Evolutionary conservation across 1,140 invertebrate genomes (phyloP).

Genomic region (Coptotermes formosanus): DNA sequence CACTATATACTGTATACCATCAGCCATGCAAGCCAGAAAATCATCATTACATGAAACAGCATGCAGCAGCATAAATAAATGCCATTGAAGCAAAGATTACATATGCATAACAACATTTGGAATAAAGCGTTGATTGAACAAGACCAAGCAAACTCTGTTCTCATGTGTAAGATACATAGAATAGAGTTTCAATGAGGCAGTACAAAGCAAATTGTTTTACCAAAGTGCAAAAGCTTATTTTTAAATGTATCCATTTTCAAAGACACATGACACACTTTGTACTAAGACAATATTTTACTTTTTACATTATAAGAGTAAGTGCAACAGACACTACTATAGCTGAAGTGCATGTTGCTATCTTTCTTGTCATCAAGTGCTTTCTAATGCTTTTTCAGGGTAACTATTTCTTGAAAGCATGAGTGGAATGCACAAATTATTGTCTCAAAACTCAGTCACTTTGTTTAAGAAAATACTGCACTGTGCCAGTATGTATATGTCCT

Average conservation of each 20-base stretch:
- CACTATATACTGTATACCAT: not conserved
- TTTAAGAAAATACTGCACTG: not conserved
- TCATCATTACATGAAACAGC: not conserved
- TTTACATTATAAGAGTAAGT: not conserved
- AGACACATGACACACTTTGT: too few species aligned
- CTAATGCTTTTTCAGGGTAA: not conserved
- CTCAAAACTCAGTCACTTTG: not conserved
- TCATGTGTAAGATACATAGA: not conserved
- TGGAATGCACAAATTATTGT: not conserved
- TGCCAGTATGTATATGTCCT: too few species aligned
- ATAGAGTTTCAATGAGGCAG: not conserved
- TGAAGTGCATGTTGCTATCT: not conserved
- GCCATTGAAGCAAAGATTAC: not conserved
- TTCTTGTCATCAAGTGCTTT: not conserved
- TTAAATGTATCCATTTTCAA: not conserved
- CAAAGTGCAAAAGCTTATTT: not conserved
- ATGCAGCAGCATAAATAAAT: conserved; percentile 9
- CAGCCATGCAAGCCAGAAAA: not conserved
- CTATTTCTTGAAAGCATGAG: not conserved
- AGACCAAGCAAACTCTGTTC: not conserved
- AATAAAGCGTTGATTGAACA: not conserved
- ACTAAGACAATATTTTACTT: not conserved
- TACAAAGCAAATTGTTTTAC: not conserved
- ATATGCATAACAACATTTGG: not conserved
- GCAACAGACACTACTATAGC: not conserved